Percentiles rank a stretch among this genome's conserved stretches.
Conservation (phyloP, 2,113 vertebrate species). For the Stigmatopora nigra region DNA sequence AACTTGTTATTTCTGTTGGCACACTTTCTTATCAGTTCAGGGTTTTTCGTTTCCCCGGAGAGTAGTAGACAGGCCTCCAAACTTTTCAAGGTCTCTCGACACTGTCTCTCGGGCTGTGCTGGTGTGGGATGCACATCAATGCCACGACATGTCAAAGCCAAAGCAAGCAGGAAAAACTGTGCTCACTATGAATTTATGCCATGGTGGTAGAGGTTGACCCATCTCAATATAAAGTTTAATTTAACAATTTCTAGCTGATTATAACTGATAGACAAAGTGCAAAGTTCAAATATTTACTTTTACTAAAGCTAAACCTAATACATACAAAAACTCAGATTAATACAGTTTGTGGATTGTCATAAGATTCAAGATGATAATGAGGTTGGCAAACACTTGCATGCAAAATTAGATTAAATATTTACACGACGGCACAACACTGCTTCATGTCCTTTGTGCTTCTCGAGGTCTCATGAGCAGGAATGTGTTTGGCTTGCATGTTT, state of each 20-base stretch:
- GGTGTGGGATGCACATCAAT: slow-evolving; percentile 46
- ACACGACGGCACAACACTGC: background rate
- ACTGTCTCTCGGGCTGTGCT: slow-evolving; percentile 72
- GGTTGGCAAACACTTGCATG: background rate
- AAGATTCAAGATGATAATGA: background rate
- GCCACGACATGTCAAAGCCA: slow-evolving; percentile 62
- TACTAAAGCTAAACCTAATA: slow-evolving; percentile 7
- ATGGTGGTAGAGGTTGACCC: background rate
- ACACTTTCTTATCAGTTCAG: slow-evolving; percentile 73
- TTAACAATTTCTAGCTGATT: too few relatives aligned
- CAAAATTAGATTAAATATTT: background rate
- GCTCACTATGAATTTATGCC: slow-evolving; percentile 20
- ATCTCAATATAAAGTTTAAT: background rate
- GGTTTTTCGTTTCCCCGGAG: slow-evolving; percentile 51
- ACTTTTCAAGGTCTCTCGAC: slow-evolving; percentile 78
- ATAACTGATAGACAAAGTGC: background rate
- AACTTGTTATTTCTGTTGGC: slow-evolving; percentile 63
- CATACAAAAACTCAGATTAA: background rate
- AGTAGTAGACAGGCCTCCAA: slow-evolving; percentile 61
- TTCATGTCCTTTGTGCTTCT: slow-evolving; percentile 7
- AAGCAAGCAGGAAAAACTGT: slow-evolving; percentile 35
- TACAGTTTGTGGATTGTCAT: background rate
- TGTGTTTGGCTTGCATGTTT: slow-evolving; percentile 8
- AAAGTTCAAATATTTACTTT: slow-evolving; percentile 35
- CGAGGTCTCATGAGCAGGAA: slow-evolving; percentile 26